Percentiles rank a stretch among this genome's conserved stretches.
Conservation (phyloP, 2,888 invertebrate genomes). For the Drosophila trichaetosa region DNA sequence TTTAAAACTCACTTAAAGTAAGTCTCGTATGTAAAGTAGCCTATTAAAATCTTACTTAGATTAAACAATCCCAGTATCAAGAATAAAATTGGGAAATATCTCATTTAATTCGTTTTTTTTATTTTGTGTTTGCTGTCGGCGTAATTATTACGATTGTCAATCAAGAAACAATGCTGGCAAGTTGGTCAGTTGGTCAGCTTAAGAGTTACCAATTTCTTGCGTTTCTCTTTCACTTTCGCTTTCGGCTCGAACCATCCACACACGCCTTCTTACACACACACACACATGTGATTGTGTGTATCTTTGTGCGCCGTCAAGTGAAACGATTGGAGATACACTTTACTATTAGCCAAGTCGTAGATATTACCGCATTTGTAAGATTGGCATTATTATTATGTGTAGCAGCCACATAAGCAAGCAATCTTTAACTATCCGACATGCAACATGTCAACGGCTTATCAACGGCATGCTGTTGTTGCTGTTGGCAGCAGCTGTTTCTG, state of each 20-base stretch:
- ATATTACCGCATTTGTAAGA: slow-evolving; percentile 65
- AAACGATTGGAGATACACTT: slow-evolving; percentile 61
- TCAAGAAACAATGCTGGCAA: slow-evolving; percentile 26
- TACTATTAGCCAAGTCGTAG: slow-evolving; percentile 30
- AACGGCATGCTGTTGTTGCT: slow-evolving; percentile 34
- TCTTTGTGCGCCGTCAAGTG: slow-evolving; percentile 51
- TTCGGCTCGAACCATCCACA: slow-evolving; percentile 31
- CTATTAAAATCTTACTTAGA: neutral
- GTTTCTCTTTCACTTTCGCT: slow-evolving; percentile 49
- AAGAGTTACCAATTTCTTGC: slow-evolving; percentile 32
- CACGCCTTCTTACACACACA: slow-evolving; percentile 12
- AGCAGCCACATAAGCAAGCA: slow-evolving; percentile 14
- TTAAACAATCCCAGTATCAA: neutral
- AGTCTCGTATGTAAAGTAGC: neutral
- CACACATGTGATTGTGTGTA: neutral
- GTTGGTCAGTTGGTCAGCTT: slow-evolving; percentile 23
- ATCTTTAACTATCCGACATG: slow-evolving; percentile 49
- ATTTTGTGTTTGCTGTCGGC: slow-evolving; percentile 8
- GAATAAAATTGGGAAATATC: neutral
- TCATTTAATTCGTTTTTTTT: neutral
- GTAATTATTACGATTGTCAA: slow-evolving; percentile 36
- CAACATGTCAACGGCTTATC: slow-evolving; percentile 74
- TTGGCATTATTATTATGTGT: slow-evolving; percentile 67
- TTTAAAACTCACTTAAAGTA: neutral
- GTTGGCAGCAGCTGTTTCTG: slow-evolving; percentile 35